Percentiles rank a stretch among this genome's conserved stretches.
Evolutionary conservation across 2,113 vertebrate genomes (phyloP).

Genomic region (Semnornis frantzii): DNA sequence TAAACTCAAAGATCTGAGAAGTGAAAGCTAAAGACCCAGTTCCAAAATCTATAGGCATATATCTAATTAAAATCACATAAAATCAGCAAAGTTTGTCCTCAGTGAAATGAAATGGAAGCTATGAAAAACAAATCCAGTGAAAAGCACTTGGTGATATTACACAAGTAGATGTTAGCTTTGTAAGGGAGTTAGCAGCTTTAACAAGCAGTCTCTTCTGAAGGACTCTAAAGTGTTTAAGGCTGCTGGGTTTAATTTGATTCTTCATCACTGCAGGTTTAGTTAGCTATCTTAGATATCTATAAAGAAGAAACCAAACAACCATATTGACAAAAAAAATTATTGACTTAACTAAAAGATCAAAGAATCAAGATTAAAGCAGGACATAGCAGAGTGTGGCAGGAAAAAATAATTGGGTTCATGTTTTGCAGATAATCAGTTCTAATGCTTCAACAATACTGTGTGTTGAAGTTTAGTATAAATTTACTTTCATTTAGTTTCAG

Average conservation of each 20-base stretch:
- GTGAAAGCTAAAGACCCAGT: background rate
- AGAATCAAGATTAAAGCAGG: slow-evolving; percentile 34
- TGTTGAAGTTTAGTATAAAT: background rate
- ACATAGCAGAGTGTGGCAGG: background rate
- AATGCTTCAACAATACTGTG: background rate
- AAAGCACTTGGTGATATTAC: background rate
- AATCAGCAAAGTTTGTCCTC: background rate
- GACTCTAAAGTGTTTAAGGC: background rate
- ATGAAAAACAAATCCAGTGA: background rate
- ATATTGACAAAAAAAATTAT: slow-evolving; percentile 39
- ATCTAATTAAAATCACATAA: slow-evolving; percentile 17
- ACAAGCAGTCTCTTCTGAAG: background rate
- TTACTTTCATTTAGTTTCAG: background rate
- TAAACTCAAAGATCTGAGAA: background rate
- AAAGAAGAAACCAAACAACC: background rate
- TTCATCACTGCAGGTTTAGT: background rate
- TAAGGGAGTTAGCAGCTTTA: background rate
- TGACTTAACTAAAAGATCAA: slow-evolving; percentile 17
- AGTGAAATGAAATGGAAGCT: background rate
- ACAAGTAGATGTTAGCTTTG: background rate
- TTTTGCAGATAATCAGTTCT: background rate
- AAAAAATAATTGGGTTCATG: slow-evolving; percentile 17
- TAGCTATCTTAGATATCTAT: background rate
- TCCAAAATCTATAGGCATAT: background rate
- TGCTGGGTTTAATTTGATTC: slow-evolving; percentile 23